Base-by-base conservation (phyloP, 1,140 invertebrate genomes). In the Geopemphigus sp. region DNA sequence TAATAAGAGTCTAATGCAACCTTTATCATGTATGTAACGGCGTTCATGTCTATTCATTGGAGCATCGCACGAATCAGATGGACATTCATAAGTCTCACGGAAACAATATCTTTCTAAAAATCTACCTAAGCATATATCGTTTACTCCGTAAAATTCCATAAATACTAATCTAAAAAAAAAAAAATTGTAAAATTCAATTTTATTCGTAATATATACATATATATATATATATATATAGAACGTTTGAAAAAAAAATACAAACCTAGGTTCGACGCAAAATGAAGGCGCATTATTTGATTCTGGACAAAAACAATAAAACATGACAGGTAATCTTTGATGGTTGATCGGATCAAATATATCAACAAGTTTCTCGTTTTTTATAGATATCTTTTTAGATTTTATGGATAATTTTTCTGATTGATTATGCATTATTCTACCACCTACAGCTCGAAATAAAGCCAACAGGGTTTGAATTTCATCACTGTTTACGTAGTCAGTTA, bases 51-150 rank as follows among this genome's bases (percentile, higher is more conserved):
- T 92, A 50, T 94, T 87, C 89, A 98, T 96, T 4, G 95, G 90
- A 8, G 92, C 90, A 47, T 91, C 90, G 86, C 96, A 98, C 47
- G 87, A 86, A 82, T 89, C 86, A 0, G 92, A 93, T 0, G 93
- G 93, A 84, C 97, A 99, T 47, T 90, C 90, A 84, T 95, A 96
- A 1, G 92, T 90, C 19, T 89, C 87, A 81, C 92, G 90, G 84
- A 97, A 94, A 85, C 96, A 98, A 84, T 97, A 98, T 68, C 92
- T 89, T 85, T 97, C 94, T 3, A 99, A 87, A 85, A 99, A 99
- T 81, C 91, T 92, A 57, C 97, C 98, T 6, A 99, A 85, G 5
- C 96, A 93, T 81, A 98, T 97, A 85, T 99, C 98, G 84, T 97
- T 95, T 22, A 90, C 88, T 0, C 95, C 95, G 86, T 99, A 98